phyloP scores from a whole-genome alignment of 2,888 invertebrate species.

The Apamea anceps region DNA sequence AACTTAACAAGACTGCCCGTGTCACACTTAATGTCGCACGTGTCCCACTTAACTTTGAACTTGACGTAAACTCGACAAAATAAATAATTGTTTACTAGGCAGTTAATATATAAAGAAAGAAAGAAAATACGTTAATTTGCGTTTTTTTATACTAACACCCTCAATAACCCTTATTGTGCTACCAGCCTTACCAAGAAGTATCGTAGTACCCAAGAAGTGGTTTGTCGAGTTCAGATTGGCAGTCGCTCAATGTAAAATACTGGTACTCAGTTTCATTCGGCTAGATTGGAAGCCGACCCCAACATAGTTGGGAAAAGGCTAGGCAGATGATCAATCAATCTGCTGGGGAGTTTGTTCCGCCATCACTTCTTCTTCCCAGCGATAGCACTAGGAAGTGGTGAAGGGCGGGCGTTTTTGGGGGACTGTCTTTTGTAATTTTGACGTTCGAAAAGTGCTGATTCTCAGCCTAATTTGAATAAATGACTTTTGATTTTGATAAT shows the following conservation, averaged over 20 bases:
- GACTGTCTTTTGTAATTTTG: no score
- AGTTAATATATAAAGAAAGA: neutral
- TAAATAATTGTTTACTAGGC: neutral
- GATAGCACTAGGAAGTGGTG: no score
- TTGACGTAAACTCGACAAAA: neutral
- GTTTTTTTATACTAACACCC: no score
- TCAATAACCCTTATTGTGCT: neutral
- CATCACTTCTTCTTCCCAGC: no score
- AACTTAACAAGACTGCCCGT: constrained; percentile 11
- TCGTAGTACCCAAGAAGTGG: neutral
- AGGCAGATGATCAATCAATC: neutral
- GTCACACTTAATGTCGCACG: constrained; percentile 3
- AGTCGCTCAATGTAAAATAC: neutral
- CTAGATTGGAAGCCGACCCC: neutral
- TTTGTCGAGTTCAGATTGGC: neutral
- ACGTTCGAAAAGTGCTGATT: no score
- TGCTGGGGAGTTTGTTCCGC: no score
- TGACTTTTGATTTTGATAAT: no score
- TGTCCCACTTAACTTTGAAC: constrained; percentile 4
- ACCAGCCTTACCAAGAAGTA: no score
- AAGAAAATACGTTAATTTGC: no score
- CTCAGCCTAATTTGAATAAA: no score
- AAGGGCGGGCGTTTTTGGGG: no score
- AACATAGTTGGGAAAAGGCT: neutral
- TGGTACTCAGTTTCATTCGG: neutral